These are phyloP conservation scores for Tortrix viridana DNA, from an alignment of 2,888 invertebrate genomes.

Conservation along the genomic window DNA sequence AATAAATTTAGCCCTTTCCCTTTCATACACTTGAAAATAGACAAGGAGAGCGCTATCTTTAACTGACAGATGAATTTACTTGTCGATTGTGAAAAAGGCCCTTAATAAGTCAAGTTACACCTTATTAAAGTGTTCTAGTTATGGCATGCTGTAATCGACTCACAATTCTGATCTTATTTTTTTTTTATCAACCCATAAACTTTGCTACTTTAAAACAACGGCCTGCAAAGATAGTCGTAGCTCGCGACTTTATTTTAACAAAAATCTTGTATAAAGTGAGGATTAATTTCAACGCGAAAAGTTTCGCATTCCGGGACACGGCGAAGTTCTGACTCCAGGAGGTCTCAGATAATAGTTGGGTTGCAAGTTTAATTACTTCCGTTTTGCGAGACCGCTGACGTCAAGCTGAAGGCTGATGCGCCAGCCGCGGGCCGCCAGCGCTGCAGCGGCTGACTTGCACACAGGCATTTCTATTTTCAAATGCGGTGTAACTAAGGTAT, in stretches of 20 bases:
- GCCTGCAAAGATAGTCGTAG: slow-evolving; percentile 15
- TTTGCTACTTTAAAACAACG: background rate
- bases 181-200: too few relatives aligned
- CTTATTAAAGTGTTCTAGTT: too few relatives aligned
- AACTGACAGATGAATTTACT: too few relatives aligned
- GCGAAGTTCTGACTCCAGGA: slow-evolving; percentile 67
- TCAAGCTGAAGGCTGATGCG: slow-evolving; percentile 26
- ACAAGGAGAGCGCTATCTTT: too few relatives aligned
- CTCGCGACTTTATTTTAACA: slow-evolving; percentile 51
- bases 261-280: slow-evolving; percentile 56
- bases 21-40: too few relatives aligned
- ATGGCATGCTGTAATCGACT: too few relatives aligned
- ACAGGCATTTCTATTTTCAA: background rate
- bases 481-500: background rate
- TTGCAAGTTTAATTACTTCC: slow-evolving; percentile 80
- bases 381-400: slow-evolving; percentile 58
- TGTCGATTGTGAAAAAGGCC: too few relatives aligned
- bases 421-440: background rate
- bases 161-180: too few relatives aligned
- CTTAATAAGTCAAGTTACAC: too few relatives aligned
- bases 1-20: too few relatives aligned
- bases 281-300: slow-evolving; percentile 72
- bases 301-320: slow-evolving; percentile 68
- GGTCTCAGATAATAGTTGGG: slow-evolving; percentile 76
- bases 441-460: slow-evolving; percentile 7